A percentile compares a stretch with the other conserved stretches of the same genome.
Evolutionary conservation across 2,113 vertebrate species (phyloP).

Genomic region (Panthera tigris): DNA sequence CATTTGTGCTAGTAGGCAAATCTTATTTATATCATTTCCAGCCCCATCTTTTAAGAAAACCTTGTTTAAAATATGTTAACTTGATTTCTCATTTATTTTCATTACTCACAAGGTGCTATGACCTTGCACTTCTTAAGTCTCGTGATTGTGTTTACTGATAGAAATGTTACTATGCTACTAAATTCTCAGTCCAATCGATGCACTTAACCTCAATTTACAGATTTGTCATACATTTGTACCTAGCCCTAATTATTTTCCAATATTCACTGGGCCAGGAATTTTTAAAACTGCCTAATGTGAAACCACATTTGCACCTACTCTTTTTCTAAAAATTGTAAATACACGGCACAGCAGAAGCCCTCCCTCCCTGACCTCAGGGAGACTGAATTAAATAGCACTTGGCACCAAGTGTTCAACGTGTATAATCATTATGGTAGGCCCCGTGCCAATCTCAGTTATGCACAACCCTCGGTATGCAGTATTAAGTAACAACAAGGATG

Average conservation of each 20-base stretch:
- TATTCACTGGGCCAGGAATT: background rate
- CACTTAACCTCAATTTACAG: conserved; percentile 25
- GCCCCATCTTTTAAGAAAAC: background rate
- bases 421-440: conserved; percentile 67
- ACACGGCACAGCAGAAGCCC: conserved; percentile 32
- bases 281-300: background rate
- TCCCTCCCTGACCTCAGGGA: conserved; percentile 69
- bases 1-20: background rate
- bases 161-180: conserved; percentile 44
- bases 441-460: conserved; percentile 53
- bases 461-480: conserved; percentile 31
- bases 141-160: conserved; percentile 38
- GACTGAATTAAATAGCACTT: conserved; percentile 71
- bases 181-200: background rate
- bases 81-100: conserved; percentile 54
- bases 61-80: conserved; percentile 39
- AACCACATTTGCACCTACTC: background rate
- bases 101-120: background rate
- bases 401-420: conserved; percentile 56
- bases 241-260: conserved; percentile 40
- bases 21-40: background rate
- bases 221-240: background rate
- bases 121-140: conserved; percentile 2
- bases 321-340: conserved; percentile 59
- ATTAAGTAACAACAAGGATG: conserved; percentile 38